These are phyloP conservation scores for Sebastes oblongus DNA, from an alignment of 2,797 vertebrate species.

Conservation along the genomic window DNA sequence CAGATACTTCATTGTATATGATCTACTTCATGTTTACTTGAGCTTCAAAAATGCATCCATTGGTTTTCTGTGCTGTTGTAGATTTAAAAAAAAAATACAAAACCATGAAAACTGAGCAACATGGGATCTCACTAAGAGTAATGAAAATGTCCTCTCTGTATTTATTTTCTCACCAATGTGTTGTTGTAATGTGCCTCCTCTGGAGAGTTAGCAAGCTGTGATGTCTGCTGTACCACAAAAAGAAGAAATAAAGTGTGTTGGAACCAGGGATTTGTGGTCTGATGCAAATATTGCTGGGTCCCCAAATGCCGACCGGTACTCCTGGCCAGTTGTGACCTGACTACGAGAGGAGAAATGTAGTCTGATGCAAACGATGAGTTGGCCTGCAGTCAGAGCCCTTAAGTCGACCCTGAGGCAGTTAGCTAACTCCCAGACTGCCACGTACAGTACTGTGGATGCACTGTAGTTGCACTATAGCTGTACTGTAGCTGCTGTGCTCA, in stretches of 20 bases:
- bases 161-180: conserved; percentile 45
- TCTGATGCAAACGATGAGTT: conserved; percentile 67
- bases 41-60: not conserved
- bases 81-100: conserved; percentile 15
- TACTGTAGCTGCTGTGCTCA: conserved; percentile 50
- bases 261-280: conserved; percentile 53
- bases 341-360: conserved; percentile 45
- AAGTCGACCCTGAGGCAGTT: conserved; percentile 72
- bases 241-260: not conserved
- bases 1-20: not conserved
- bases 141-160: conserved; percentile 56
- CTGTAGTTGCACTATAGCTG: conserved; percentile 42
- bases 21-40: not conserved
- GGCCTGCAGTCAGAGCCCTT: conserved; percentile 65
- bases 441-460: conserved; percentile 27
- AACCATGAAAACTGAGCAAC: conserved; percentile 16
- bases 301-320: conserved; percentile 22
- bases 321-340: conserved; percentile 31
- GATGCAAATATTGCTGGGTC: conserved; percentile 60
- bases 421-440: conserved; percentile 60
- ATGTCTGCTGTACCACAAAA: conserved; percentile 1
- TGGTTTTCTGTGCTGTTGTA: not conserved
- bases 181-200: conserved; percentile 44
- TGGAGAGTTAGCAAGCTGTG: conserved; percentile 41
- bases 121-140: conserved; percentile 25